Evolutionary conservation across 2,797 vertebrate genomes (phyloP), one percentile per base, ranked within the genome.

Genomic region (Myioborus melanocephalus): DNA sequence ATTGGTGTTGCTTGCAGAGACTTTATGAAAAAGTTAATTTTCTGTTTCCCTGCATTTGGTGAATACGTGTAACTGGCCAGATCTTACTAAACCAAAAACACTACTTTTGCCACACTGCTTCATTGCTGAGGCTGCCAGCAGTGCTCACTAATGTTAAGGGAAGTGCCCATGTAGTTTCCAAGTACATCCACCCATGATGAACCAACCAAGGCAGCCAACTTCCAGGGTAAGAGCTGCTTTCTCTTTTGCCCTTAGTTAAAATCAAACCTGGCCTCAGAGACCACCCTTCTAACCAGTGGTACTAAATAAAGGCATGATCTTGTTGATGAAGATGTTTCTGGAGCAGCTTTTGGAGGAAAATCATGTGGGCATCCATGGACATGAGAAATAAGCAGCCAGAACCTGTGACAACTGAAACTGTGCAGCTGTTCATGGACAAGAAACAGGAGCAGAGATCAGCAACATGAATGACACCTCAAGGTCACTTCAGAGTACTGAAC

Each of bases 401-500:
- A 94, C 85, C 83, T 95, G 53, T 28, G 65, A 80, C 82, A 89
- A 64, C 63, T 64, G 56, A 91, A 95, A 72, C 64, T 12, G 66
- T 69, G 75, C 68, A 92, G 75, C 88, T 81, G 64, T 87, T 93
- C 83, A 50, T 7, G 84, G 82, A 68, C 39, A 72, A 70, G 73
- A 90, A 89, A 95, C 79, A 70, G 94, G 68, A 96, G 90, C 92
- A 90, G 90, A 83, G 90, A 85, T 61, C 76, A 84, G 68, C 30
- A 87, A 90, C 32, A 44, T 43, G 70, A 90, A 87, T 75, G 91
- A 90, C 73, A 95, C 64, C 83, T 86, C 90, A 94, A 97, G 83
- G 94, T 87, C 94, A 93, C 89, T 95, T 94, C 82, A 90, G 81
- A 94, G 82, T 70, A 95, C 56, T 87, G 90, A 92, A 92, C 66